Base-by-base conservation (phyloP, 2,888 invertebrate species). In the Neoaliturus tenellus region DNA sequence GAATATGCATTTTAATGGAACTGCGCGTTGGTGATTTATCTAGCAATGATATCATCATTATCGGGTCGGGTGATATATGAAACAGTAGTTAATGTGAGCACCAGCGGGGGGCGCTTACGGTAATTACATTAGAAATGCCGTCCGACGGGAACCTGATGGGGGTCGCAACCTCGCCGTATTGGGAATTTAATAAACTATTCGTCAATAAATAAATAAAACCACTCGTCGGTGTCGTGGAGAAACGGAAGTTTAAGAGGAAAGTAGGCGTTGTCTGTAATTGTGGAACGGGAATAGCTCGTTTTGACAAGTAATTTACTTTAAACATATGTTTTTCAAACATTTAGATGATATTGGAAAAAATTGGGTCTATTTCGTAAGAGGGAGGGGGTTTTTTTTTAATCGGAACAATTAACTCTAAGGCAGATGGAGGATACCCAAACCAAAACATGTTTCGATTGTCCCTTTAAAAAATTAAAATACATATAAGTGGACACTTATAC, bases 61-160 rank as follows among this genome's bases (percentile, higher is more conserved):
- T 78, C 78, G 28, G 33, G 78, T 6, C 10, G 55, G 55, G 20
- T 78, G 78, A 78, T 78, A 55, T 78, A 78, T 82, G 82, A 73
- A 82, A 82, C 82, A 71, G 82, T 82, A 82, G 82, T 82, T 62
- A 82, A 82, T 73, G 73, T 39, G 20, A 31, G 25, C 39, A 73
- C 33, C 82, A n/a, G 73, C 55, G 55, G 82, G 82, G 73, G 82
- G 44, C 55, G 55, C 55, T 33, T 33, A 31, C 33, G 33, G 71
- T 82, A 73, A 73, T 73, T 82, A 73, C 73, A 82, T 82, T 73
- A 55, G 55, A 28, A 58, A 55, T 39, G 51, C 82, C 78, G 78
- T 71, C 71, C 71, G 0, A 14, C 31, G 6, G 28, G 28, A 12
- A 31, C 28, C 62, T 62, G 31, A 62, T 62, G 62, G 62, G 62